phyloP scores from a whole-genome alignment of 2,797 vertebrate species.

The Chiroxiphia lanceolata region DNA sequence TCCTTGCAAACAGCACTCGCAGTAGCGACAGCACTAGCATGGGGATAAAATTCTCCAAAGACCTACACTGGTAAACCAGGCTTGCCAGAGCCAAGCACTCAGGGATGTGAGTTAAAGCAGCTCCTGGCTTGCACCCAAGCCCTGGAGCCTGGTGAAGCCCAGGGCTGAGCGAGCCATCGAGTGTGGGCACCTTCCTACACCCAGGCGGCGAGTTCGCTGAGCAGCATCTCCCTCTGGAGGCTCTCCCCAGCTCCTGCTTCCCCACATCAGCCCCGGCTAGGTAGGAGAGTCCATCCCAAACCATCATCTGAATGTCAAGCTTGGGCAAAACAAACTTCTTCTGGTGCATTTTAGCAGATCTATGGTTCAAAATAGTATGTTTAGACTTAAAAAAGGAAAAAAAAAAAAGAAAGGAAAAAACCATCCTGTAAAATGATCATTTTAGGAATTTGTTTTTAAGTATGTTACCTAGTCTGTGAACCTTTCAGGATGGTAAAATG shows the following conservation, averaged over 20 bases:
- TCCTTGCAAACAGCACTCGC: not conserved
- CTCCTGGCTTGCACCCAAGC: not conserved
- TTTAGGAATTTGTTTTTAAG: not conserved
- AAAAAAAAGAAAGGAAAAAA: not conserved
- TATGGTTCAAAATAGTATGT: not conserved
- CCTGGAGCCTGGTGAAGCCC: not conserved
- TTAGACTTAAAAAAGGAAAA: not conserved
- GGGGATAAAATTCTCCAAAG: not conserved
- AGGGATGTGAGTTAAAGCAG: rapidly evolving
- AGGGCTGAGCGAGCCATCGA: not conserved
- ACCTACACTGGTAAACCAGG: not conserved
- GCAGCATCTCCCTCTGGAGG: conserved; percentile 26
- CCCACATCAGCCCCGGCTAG: not conserved
- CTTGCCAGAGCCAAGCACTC: not conserved
- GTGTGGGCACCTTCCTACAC: rapidly evolving
- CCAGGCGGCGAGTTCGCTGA: rapidly evolving
- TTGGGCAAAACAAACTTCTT: not conserved
- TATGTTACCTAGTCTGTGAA: not conserved
- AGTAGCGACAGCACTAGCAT: rapidly evolving
- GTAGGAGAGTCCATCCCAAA: not conserved
- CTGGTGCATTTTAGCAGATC: not conserved
- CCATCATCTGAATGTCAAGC: not conserved
- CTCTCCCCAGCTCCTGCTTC: not conserved
- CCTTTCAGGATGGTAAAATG: not conserved
- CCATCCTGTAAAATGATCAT: not conserved